Percentiles rank a stretch among this genome's conserved stretches.
Conservation (phyloP, 2,888 invertebrate genomes). For the Gastrophysa polygoni region DNA sequence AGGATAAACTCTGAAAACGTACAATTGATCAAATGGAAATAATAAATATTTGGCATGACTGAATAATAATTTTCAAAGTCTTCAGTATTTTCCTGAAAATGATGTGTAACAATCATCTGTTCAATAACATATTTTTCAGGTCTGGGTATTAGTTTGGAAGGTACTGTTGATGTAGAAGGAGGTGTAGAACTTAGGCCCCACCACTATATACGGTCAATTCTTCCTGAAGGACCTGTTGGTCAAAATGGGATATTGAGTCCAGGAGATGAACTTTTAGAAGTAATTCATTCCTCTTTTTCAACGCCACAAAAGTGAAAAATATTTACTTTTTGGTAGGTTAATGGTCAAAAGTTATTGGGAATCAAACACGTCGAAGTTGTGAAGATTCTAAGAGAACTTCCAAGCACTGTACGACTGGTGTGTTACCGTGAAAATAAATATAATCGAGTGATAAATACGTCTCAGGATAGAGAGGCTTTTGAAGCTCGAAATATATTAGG, state of each 20-base stretch:
- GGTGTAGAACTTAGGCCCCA: conserved; percentile 97
- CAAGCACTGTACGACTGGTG: conserved; percentile 87
- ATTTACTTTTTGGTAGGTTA: conserved; percentile 69
- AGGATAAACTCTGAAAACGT: too few relatives aligned
- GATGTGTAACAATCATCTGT: too few relatives aligned
- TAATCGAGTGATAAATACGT: conserved; percentile 73
- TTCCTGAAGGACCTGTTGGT: conserved; percentile 96
- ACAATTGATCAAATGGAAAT: too few relatives aligned
- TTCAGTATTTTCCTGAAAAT: too few relatives aligned
- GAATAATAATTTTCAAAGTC: too few relatives aligned
- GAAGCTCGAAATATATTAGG: conserved; percentile 83
- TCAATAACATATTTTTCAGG: conserved; percentile 29
- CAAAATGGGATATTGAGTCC: conserved; percentile 87
- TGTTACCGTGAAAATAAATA: conserved; percentile 78
- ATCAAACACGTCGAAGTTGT: conserved; percentile 97
- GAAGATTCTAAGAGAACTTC: conserved; percentile 90
- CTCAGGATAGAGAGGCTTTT: conserved; percentile 76
- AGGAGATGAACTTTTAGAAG: conserved; percentile 96
- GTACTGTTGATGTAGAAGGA: conserved; percentile 95
- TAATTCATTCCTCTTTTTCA: conserved; percentile 48
- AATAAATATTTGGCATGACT: too few relatives aligned
- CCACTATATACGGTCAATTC: conserved; percentile 95
- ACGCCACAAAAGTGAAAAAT: neutral
- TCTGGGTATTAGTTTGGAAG: conserved; percentile 95
- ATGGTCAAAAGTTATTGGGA: conserved; percentile 89